Base-by-base conservation (phyloP, 2,113 vertebrate species). In the Conger conger region DNA sequence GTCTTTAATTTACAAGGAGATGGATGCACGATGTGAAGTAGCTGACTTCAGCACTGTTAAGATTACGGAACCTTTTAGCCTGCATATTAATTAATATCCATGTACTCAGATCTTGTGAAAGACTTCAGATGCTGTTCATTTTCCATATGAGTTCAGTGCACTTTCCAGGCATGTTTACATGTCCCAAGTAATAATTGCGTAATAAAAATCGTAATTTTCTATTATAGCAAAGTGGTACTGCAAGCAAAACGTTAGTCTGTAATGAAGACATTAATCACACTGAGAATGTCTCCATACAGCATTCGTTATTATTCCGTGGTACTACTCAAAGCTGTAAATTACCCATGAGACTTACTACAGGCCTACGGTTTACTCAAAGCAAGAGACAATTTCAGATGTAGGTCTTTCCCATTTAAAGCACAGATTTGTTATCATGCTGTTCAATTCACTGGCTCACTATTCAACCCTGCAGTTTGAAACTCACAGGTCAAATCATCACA, bases 401-500 rank as follows among this genome's bases (percentile, higher is more conserved):
- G 42, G n/a, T 8, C 54, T 5, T 57, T 3, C 9, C 33, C 76
- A 78, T 42, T 79, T 57, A 82, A 57, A 53, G 2, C 45, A 36
- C 17, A 35, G n/a, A 82, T 82, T 37, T 16, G 45, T 82, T 35
- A 82, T 15, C 15, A 50, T 27, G 53, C 53, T 17, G 35, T 60
- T 60, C 50, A 82, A 60, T 60, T 37, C 40, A n/a, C 80, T 36
- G 50, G 30, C 50, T 82, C 30, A 5, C 50, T 60, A 18, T 33
- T 82, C 35, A 60, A 33, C 36, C 7, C 30, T 8, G 33, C 16
- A 60, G 57, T 30, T 82, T 23, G 18, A 30, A 36, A 16, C 54
- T 82, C 45, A 33, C 80, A 54, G 50, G 80, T 82, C 80, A 82
- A 57, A 35, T 33, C 35, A 82, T 82, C 33, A 60, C 17, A 36